Conservation (phyloP, 2,797 vertebrate species). For the Bovichtus diacanthus region DNA sequence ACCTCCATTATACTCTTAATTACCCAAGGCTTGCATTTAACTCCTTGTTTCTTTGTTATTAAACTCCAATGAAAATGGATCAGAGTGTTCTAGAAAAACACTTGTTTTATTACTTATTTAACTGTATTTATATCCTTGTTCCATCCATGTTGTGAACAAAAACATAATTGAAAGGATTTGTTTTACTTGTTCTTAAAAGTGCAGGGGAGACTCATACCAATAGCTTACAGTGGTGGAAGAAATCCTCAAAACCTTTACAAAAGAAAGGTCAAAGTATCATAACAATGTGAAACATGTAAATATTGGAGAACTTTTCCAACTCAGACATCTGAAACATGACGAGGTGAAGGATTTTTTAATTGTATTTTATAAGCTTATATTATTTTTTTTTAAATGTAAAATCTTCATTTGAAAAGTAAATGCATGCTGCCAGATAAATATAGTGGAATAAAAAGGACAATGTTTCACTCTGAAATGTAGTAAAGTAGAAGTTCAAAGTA, state of each 20-base stretch:
- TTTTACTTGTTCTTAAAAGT: constrained; percentile 8
- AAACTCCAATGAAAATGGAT: constrained; percentile 7
- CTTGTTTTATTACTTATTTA: constrained; percentile 28
- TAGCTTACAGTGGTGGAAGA: neutral
- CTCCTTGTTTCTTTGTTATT: constrained; percentile 28
- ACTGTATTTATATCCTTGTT: constrained; percentile 39
- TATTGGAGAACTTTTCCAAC: neutral
- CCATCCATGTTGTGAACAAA: constrained; percentile 37
- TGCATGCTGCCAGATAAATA: neutral
- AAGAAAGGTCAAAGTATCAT: neutral
- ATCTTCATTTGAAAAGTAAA: neutral
- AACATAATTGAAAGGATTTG: neutral
- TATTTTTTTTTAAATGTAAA: neutral
- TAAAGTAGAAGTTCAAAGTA: neutral
- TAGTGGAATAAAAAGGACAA: neutral
- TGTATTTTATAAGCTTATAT: neutral
- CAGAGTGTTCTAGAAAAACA: neutral
- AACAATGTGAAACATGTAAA: neutral
- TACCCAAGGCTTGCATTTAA: neutral
- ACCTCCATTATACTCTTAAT: constrained; percentile 7
- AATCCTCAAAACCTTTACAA: neutral
- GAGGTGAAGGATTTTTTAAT: neutral
- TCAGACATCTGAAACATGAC: neutral
- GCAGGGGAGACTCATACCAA: neutral
- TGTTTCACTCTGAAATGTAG: neutral